Conservation (phyloP, 2,888 invertebrate species). For the Hyppa rectilinea region DNA sequence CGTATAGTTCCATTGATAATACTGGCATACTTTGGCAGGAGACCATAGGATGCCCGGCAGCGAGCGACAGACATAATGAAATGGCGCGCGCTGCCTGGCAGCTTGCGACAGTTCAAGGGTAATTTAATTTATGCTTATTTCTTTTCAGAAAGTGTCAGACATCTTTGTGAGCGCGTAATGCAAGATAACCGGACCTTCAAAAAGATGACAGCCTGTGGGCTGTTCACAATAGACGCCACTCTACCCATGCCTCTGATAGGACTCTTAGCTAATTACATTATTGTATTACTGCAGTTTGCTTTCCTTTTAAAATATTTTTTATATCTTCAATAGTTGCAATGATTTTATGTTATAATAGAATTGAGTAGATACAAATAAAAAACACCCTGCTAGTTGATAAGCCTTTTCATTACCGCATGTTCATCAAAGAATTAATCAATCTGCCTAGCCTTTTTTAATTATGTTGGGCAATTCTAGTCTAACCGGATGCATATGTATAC, state of each 20-base stretch:
- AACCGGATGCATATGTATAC: no score
- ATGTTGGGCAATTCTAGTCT: no score
- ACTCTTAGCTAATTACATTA: not conserved
- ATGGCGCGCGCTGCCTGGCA: no score
- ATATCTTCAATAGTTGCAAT: not conserved
- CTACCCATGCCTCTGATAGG: constrained; percentile 8
- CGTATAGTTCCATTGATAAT: no score
- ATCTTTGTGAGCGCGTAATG: constrained; percentile 21
- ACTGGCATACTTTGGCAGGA: no score
- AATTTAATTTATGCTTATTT: not conserved
- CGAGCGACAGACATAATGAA: no score
- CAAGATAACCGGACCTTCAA: constrained; percentile 22
- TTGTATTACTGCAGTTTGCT: constrained; percentile 22
- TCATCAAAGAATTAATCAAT: no score
- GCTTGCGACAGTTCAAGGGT: no score
- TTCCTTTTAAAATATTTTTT: not conserved
- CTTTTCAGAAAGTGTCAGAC: not conserved
- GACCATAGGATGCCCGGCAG: no score
- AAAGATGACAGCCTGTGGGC: constrained; percentile 29
- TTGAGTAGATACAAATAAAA: not conserved
- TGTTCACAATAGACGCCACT: constrained; percentile 27
- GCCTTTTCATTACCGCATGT: no score
- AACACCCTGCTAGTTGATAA: not conserved
- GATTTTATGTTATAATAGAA: not conserved
- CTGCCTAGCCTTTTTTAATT: no score